phyloP scores from a whole-genome alignment of 1,140 invertebrate genomes.

The Drosophila micromelanica region DNA sequence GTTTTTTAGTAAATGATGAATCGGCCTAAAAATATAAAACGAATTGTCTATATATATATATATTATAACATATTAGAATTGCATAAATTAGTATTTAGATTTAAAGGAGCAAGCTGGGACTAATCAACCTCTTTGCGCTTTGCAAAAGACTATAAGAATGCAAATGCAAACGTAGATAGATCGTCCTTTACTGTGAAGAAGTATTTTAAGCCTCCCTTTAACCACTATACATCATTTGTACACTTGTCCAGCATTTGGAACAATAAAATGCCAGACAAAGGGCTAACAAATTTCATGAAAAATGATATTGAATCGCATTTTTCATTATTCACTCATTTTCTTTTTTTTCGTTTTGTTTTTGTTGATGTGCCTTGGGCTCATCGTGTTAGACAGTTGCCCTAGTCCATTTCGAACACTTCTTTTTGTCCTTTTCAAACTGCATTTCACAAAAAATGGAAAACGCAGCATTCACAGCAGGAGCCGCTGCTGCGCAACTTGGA shows the following conservation, averaged over 20 bases:
- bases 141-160: no score
- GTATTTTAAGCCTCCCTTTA: background rate
- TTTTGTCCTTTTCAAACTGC: constrained; percentile 54
- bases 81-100: no score
- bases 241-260: constrained; percentile 10
- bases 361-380: constrained; percentile 11
- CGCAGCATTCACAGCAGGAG: constrained; percentile 36
- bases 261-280: constrained; percentile 9
- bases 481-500: constrained; percentile 38
- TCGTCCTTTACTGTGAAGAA: no score
- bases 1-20: no score
- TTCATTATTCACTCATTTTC: constrained; percentile 59
- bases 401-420: constrained; percentile 16
- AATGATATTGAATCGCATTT: constrained; percentile 65
- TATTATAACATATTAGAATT: no score
- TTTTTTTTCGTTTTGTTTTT: constrained; percentile 15
- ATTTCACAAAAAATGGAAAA: constrained; percentile 45
- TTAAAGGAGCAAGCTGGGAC: no score
- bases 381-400: constrained; percentile 55
- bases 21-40: no score
- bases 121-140: no score
- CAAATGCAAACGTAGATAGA: no score
- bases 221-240: constrained; percentile 7
- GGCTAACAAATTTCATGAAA: constrained; percentile 57
- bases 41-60: no score